phyloP scores from a whole-genome alignment of 2,797 vertebrate species.

The Lycodopsis pacificus region DNA sequence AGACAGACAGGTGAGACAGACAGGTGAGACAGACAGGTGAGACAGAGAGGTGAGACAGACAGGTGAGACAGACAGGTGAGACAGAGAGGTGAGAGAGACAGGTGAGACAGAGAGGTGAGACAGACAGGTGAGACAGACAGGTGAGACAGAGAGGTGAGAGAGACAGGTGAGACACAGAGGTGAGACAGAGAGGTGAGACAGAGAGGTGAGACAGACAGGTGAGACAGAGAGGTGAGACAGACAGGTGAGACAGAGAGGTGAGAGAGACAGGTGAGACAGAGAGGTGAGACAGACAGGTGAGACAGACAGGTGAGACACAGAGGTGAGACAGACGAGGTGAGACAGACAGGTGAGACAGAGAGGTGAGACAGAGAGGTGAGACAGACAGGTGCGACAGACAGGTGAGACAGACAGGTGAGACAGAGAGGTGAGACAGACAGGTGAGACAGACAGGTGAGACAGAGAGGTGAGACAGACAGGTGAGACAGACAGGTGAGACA shows the following conservation, averaged over 20 bases:
- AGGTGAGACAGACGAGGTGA: no score
- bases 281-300: neutral
- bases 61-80: slow-evolving; percentile 29
- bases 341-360: no score
- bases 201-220: neutral
- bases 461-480: neutral
- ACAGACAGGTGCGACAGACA: no score
- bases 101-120: neutral
- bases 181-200: slow-evolving; percentile 9
- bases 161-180: no score
- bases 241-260: slow-evolving; percentile 24
- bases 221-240: neutral
- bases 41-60: neutral
- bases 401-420: no score
- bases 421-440: neutral
- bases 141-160: no score
- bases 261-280: slow-evolving; percentile 26
- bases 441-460: slow-evolving; percentile 31
- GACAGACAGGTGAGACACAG: slow-evolving; percentile 6
- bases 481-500: slow-evolving; percentile 1
- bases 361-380: no score
- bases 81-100: neutral
- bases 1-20: slow-evolving; percentile 3
- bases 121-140: neutral
- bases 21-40: no score